Conservation (phyloP, 2,797 vertebrate genomes). For the Sparus aurata region DNA sequence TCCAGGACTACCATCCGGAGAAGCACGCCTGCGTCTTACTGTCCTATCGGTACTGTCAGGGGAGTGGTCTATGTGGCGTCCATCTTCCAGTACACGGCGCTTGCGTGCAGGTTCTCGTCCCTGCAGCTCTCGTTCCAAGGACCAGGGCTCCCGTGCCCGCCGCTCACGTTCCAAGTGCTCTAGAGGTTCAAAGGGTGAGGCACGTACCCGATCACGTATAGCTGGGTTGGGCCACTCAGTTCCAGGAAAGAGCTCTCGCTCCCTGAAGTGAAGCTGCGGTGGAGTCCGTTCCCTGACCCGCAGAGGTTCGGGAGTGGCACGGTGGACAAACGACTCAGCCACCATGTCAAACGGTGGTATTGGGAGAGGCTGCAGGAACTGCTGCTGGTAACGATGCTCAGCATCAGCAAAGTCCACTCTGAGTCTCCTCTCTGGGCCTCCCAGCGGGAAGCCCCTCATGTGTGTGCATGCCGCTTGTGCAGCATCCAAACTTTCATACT, state of each 20-base stretch:
- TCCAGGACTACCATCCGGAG: constrained; percentile 90
- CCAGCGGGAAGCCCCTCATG: constrained; percentile 97
- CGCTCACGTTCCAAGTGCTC: constrained; percentile 93
- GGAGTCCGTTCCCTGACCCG: constrained; percentile 95
- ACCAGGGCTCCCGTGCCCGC: constrained; percentile 93
- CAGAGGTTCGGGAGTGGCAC: constrained; percentile 92
- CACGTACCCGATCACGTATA: constrained; percentile 92
- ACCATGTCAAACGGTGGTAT: constrained; percentile 95
- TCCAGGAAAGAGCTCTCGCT: constrained; percentile 93
- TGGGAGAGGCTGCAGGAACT: constrained; percentile 95
- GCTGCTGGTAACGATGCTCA: constrained; percentile 96
- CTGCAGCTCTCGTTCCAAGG: constrained; percentile 93
- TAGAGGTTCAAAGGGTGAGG: constrained; percentile 92
- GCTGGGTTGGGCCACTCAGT: constrained; percentile 95
- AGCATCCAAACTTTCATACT: constrained; percentile 98
- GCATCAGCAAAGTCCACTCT: constrained; percentile 98
- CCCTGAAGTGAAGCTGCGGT: constrained; percentile 95
- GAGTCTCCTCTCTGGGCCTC: constrained; percentile 94
- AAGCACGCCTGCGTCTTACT: constrained; percentile 89
- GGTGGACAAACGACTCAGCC: constrained; percentile 93
- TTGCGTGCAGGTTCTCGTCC: constrained; percentile 92
- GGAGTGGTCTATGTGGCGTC: constrained; percentile 93
- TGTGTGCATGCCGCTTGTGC: constrained; percentile 97
- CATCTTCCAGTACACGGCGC: constrained; percentile 91
- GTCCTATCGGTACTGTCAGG: constrained; percentile 94